Base-by-base conservation (phyloP, 2,113 vertebrate genomes). In the Dicentrarchus labrax region DNA sequence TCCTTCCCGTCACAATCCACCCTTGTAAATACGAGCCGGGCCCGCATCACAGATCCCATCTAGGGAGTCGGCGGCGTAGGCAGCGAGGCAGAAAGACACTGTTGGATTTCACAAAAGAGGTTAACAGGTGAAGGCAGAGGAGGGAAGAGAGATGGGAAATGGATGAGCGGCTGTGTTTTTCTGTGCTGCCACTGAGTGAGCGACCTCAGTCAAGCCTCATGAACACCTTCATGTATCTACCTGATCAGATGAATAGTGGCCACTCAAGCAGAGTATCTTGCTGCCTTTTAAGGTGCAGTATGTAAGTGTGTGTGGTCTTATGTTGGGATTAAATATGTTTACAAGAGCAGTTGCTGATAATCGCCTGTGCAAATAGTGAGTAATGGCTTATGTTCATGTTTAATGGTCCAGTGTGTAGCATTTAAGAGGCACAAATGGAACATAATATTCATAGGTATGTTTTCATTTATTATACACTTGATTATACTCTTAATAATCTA, bases 1-100 rank as follows among this genome's bases (percentile, higher is more conserved):
- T 79, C 66, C 68, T 76, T 78, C 64, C 79, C 16, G 59, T 82
- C 85, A 88, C 65, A 74, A 86, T 79, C 78, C 76, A 66, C 50
- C 38, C 48, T 71, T 60, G 88, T 88, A 88, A 92, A 92, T 93
- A 90, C 88, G 89, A 90, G 64, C 72, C 12, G 45, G 60, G 79
- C 65, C 78, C 80, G 86, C 89, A 86, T 92, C 85, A 85, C 51
- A 90, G 84, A 91, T 86, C 81, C 82, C 85, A 92, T 93, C 90
- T 92, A 61, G 0, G 76, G 82, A 85, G 86, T 89, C 67, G 38
- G 76, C 7, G 12, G 80, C 69, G 64, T 38, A 70, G 67, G 38
- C 89, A 82, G 51, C 22, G 78, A 90, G 71, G 84, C 89, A 71
- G 80, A 89, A 88, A 92, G 66, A 59, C 81, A 74, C 80, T 39